Percentiles rank a stretch among this genome's conserved stretches.
Conservation (phyloP, 92 coral and sea anemone species). For the Bergia puertoricense region DNA sequence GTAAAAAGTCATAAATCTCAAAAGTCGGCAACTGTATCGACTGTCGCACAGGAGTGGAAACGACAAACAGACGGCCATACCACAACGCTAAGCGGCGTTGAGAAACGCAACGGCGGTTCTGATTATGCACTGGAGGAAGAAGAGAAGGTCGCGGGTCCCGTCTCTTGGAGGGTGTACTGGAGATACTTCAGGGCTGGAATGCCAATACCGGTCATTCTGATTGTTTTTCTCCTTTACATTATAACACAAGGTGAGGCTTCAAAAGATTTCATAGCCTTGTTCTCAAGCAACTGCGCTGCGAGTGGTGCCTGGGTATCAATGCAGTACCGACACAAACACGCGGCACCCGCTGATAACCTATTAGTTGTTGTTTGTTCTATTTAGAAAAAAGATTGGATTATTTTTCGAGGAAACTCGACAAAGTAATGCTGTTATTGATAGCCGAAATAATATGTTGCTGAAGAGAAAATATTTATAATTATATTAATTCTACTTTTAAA, state of each 20-base stretch:
- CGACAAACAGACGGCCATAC: constrained; percentile 1
- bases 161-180: constrained; percentile 68
- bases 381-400: too few species aligned
- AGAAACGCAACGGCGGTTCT: constrained; percentile 13
- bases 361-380: too few species aligned
- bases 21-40: constrained; percentile 5
- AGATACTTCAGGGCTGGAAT: constrained; percentile 70
- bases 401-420: too few species aligned
- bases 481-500: too few species aligned
- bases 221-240: constrained; percentile 58
- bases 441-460: neutral
- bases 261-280: neutral
- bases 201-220: constrained; percentile 60
- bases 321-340: too few species aligned
- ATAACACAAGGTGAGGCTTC: constrained; percentile 67
- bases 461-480: neutral
- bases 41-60: constrained; percentile 7
- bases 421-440: too few species aligned
- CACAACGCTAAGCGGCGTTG: neutral
- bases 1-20: constrained; percentile 52
- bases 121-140: constrained; percentile 57
- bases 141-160: constrained; percentile 64
- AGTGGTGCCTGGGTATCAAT: too few species aligned
- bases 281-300: too few species aligned
- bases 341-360: too few species aligned